phyloP scores from a whole-genome alignment of 2,888 invertebrate genomes.

The Dynastes hyllus region DNA sequence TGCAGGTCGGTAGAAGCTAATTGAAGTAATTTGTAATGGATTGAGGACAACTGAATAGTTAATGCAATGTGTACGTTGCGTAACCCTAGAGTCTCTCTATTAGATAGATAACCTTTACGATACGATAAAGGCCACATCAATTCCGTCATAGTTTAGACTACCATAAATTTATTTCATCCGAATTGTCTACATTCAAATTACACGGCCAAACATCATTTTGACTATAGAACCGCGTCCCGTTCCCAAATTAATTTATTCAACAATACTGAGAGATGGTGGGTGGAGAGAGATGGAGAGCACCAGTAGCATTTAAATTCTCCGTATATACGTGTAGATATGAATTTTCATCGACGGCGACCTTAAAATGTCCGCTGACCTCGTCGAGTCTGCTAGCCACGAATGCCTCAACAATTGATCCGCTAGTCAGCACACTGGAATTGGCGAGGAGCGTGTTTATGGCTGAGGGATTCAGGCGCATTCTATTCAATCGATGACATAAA shows the following conservation, averaged over 20 bases:
- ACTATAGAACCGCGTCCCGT: background rate
- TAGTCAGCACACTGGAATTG: slow-evolving; percentile 33
- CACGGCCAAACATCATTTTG: slow-evolving; percentile 5
- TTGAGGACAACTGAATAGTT: too few species aligned
- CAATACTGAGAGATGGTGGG: background rate
- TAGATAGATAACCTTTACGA: background rate
- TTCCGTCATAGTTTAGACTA: background rate
- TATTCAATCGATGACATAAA: slow-evolving; percentile 37
- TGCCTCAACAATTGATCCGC: slow-evolving; percentile 39
- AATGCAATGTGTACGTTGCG: too few species aligned
- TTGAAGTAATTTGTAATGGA: too few species aligned
- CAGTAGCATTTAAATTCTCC: slow-evolving; percentile 14
- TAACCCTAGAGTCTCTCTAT: background rate
- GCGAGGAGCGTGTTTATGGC: slow-evolving; percentile 36
- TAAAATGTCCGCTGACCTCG: slow-evolving; percentile 43
- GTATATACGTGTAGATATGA: slow-evolving; percentile 13
- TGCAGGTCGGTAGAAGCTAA: too few species aligned
- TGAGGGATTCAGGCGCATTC: slow-evolving; percentile 23
- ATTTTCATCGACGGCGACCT: slow-evolving; percentile 44
- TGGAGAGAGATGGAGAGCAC: too few species aligned
- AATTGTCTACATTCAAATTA: slow-evolving; percentile 29
- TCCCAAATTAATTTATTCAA: slow-evolving; percentile 25
- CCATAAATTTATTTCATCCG: slow-evolving; percentile 7
- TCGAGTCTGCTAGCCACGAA: slow-evolving; percentile 6
- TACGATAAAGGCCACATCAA: background rate